Percentiles rank a stretch among this genome's conserved stretches.
These are phyloP conservation scores for Sceloporus tristichus DNA, from an alignment of 2,113 vertebrate genomes.

Conservation along the genomic window DNA sequence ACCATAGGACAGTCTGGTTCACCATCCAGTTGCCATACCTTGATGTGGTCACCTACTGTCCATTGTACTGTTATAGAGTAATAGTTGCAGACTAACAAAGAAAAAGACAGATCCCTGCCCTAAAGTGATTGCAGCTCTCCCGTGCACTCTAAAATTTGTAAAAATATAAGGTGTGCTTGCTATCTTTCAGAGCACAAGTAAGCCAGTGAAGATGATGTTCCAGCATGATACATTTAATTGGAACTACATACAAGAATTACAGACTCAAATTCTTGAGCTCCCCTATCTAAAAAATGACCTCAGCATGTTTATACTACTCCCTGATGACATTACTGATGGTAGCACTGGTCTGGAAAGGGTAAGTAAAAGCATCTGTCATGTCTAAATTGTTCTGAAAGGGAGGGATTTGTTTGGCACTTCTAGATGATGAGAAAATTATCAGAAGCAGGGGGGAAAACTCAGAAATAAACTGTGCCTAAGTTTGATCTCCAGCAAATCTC, in stretches of 20 bases:
- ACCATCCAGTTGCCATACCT: too few relatives aligned
- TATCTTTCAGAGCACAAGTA: constrained; percentile 74
- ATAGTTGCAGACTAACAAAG: too few relatives aligned
- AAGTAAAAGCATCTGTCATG: constrained; percentile 2
- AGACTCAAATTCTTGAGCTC: constrained; percentile 81
- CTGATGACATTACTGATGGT: constrained; percentile 65
- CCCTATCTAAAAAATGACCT: constrained; percentile 79
- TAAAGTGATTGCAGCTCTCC: too few relatives aligned
- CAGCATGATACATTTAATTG: constrained; percentile 78
- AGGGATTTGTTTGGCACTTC: too few relatives aligned
- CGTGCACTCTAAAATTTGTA: background rate
- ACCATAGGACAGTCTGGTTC: background rate
- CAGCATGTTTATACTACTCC: constrained; percentile 85
- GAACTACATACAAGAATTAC: constrained; percentile 73
- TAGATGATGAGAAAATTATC: too few relatives aligned
- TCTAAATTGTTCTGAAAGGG: background rate
- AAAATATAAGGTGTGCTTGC: background rate
- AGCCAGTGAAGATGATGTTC: constrained; percentile 83
- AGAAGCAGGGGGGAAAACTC: too few relatives aligned
- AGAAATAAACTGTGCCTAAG: background rate
- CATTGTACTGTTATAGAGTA: background rate
- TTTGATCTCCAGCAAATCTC: background rate
- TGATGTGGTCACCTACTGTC: background rate
- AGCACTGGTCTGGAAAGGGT: constrained; percentile 82
- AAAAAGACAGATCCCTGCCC: too few relatives aligned